Evolutionary conservation across 1,140 invertebrate species (phyloP).

Genomic region (Sycophaga agraensis): DNA sequence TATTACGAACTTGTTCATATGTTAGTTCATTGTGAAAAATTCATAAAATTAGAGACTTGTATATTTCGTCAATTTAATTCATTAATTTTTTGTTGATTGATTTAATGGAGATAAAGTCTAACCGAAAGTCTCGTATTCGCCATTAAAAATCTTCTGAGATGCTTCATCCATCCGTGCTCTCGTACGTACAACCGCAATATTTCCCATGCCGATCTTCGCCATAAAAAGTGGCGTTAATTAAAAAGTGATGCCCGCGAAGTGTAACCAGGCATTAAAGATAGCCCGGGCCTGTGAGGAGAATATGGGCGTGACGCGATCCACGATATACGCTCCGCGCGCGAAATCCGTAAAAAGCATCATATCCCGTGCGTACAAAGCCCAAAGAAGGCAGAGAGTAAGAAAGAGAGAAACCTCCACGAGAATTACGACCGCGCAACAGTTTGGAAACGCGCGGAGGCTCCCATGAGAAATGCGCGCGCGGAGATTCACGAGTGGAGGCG

Average conservation of each 20-base stretch:
- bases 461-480: not conserved
- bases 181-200: slow-evolving; percentile 10
- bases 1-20: too few relatives aligned
- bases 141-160: too few relatives aligned
- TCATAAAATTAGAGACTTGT: too few relatives aligned
- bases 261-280: slow-evolving; percentile 21
- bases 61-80: too few relatives aligned
- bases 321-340: slow-evolving; percentile 9
- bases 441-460: not conserved
- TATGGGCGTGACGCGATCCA: slow-evolving; percentile 17
- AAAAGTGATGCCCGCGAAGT: slow-evolving; percentile 17
- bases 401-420: not conserved
- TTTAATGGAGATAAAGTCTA: too few relatives aligned
- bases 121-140: too few relatives aligned
- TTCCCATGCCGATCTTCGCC: slow-evolving; percentile 14
- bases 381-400: not conserved
- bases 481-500: slow-evolving; percentile 16
- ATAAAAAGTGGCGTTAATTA: slow-evolving; percentile 23
- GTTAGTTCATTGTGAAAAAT: too few relatives aligned
- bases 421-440: slow-evolving; percentile 22
- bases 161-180: too few relatives aligned
- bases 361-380: not conserved
- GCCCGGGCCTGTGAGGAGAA: too few relatives aligned
- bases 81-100: too few relatives aligned
- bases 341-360: slow-evolving; percentile 16